Base-by-base conservation (phyloP, 1,140 invertebrate species). In the Lasioglossum baleicum region DNA sequence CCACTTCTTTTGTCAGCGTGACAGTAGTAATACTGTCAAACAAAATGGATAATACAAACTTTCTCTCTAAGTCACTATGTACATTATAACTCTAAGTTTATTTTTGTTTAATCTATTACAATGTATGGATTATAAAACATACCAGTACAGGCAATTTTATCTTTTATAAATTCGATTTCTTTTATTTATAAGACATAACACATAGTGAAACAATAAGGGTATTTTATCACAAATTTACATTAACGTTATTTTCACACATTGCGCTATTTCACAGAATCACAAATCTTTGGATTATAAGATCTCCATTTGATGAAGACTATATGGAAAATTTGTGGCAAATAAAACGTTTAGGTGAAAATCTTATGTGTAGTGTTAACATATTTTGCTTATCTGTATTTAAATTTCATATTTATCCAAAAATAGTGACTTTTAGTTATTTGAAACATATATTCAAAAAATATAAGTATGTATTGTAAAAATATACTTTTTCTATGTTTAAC, bases 171-270 rank as follows among this genome's bases (percentile, higher is more conserved):
- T n/a, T 40, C 6, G 2, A 35, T 65, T 10, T 17, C 2, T 48
- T 51, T 78, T 8, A 64, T 56, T 72, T 7, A 64, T 64, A 72
- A 65, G 56, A 15, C 2, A 56, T 53, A 53, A 64, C n/a, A 42
- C 53, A 31, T n/a, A 78, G 40, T 51, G 53, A n/a, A 77, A 53
- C 44, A 71, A 71, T 77, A 77, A 77, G 75, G 75, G 75, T 72
- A 78, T 72, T 65, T 72, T 44, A 56, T 44, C 61, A 10, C 20
- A 44, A 69, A 63, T 35, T n/a, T 10, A n/a, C 11, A 70, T 40
- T 48, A 6, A 42, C 35, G 72, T 63, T 5, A 42, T 40, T 44
- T 22, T 35, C 70, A 11, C 7, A 76, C 40, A 58, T 40, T 22
- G 26, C 15, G 31, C 17, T 42, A 75, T 10, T 26, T 11, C 7